These are phyloP conservation scores for Bhutanitis thaidina DNA, from an alignment of 2,888 invertebrate species.

Conservation along the genomic window DNA sequence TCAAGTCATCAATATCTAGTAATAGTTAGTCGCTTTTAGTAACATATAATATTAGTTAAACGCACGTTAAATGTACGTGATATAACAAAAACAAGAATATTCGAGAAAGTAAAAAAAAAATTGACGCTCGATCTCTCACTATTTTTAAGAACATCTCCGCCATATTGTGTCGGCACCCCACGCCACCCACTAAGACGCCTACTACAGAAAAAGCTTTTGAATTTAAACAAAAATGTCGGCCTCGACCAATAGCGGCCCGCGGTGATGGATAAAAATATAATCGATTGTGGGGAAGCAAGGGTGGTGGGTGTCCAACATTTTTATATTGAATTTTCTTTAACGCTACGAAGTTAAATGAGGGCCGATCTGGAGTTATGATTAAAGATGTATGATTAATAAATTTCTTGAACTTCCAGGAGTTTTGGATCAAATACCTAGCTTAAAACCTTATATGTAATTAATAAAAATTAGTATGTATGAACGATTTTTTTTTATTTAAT, in stretches of 20 bases:
- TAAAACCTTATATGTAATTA: too few relatives aligned
- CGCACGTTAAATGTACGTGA: too few relatives aligned
- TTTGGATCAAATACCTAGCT: too few relatives aligned
- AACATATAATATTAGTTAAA: too few relatives aligned
- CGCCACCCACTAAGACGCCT: slow-evolving; percentile 55
- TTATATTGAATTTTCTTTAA: slow-evolving; percentile 8
- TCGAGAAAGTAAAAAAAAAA: too few relatives aligned
- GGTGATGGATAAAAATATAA: slow-evolving; percentile 56
- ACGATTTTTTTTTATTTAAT: too few relatives aligned
- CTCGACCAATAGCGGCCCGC: slow-evolving; percentile 55
- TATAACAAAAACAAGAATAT: too few relatives aligned
- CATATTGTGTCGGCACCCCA: slow-evolving; percentile 44
- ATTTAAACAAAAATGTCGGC: slow-evolving; percentile 67
- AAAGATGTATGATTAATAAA: too few relatives aligned
- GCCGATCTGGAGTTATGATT: not conserved
- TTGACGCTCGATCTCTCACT: slow-evolving; percentile 3
- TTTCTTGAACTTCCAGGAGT: too few relatives aligned
- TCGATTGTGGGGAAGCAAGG: slow-evolving; percentile 42
- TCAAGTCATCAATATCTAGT: too few relatives aligned
- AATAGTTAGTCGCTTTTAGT: too few relatives aligned
- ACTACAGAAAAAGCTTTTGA: slow-evolving; percentile 72
- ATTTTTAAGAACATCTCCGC: slow-evolving; percentile 51
- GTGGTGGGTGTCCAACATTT: slow-evolving; percentile 22
- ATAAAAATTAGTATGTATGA: too few relatives aligned
- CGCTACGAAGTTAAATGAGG: not conserved